Percentiles rank a stretch among this genome's conserved stretches.
phyloP scores from a whole-genome alignment of 53 echinoderm and acorn worm genomes.

The Astropecten irregularis region DNA sequence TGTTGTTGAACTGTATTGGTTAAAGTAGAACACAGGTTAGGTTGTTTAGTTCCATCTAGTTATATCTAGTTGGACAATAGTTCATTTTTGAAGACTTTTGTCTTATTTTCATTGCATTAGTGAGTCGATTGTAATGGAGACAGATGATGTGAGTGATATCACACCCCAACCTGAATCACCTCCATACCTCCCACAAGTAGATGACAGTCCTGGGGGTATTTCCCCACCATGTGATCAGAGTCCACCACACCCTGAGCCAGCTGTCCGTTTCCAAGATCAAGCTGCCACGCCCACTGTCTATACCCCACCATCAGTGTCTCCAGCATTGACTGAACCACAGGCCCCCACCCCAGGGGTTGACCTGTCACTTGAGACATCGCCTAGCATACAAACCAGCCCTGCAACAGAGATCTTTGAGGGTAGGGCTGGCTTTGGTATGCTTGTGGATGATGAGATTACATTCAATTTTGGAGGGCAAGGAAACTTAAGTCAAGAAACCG shows the following conservation, averaged over 20 bases:
- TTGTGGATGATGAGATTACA: conserved; percentile 68
- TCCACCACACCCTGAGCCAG: not conserved
- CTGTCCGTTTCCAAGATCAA: not conserved
- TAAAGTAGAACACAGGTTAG: no score
- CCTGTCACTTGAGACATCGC: not conserved
- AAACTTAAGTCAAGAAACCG: conserved; percentile 33
- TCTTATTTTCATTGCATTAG: no score
- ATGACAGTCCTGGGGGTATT: not conserved
- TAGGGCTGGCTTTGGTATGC: conserved; percentile 25
- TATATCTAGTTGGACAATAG: no score
- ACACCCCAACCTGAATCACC: conserved; percentile 25
- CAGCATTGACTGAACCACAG: not conserved
- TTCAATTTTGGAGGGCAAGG: conserved; percentile 61
- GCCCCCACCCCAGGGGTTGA: not conserved
- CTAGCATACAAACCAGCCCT: conserved; percentile 15
- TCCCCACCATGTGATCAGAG: not conserved
- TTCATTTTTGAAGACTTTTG: no score
- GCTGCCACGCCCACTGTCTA: not conserved
- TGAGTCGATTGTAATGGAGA: not conserved
- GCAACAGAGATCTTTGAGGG: conserved; percentile 42
- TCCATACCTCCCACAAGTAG: not conserved
- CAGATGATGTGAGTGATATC: not conserved
- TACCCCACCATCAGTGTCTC: not conserved
- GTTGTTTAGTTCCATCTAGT: no score
- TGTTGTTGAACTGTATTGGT: no score